phyloP scores from a whole-genome alignment of 2,113 vertebrate species.

The Sitta europaea region DNA sequence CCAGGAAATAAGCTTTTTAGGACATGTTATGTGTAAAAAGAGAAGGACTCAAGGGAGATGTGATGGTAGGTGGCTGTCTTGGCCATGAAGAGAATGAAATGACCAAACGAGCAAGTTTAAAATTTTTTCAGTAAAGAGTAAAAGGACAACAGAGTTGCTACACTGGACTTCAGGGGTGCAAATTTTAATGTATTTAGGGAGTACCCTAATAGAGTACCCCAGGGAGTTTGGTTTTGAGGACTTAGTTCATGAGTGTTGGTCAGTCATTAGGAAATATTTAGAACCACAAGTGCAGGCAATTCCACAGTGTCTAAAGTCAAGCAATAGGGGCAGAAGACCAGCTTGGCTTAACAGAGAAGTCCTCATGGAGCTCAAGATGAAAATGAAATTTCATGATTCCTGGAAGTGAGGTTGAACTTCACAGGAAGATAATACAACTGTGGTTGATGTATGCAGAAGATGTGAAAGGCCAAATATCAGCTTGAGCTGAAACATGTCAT shows the following conservation, averaged over 20 bases:
- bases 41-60: neutral
- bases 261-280: neutral
- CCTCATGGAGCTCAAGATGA: neutral
- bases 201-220: neutral
- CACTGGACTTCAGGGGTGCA: neutral
- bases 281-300: fast-evolving
- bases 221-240: neutral
- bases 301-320: neutral
- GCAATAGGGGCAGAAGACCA: neutral
- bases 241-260: neutral
- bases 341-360: neutral
- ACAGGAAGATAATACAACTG: neutral
- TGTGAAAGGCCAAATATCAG: neutral
- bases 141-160: neutral
- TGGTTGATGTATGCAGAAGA: neutral
- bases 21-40: neutral
- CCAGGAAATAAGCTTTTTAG: neutral
- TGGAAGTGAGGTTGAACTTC: neutral
- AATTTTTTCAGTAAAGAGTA: neutral
- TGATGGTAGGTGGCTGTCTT: neutral
- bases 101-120: neutral
- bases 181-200: neutral
- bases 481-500: neutral
- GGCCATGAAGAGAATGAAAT: neutral
- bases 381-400: neutral